These are phyloP conservation scores for Eumeta japonica DNA, from an alignment of 1,140 invertebrate species.

Conservation along the genomic window DNA sequence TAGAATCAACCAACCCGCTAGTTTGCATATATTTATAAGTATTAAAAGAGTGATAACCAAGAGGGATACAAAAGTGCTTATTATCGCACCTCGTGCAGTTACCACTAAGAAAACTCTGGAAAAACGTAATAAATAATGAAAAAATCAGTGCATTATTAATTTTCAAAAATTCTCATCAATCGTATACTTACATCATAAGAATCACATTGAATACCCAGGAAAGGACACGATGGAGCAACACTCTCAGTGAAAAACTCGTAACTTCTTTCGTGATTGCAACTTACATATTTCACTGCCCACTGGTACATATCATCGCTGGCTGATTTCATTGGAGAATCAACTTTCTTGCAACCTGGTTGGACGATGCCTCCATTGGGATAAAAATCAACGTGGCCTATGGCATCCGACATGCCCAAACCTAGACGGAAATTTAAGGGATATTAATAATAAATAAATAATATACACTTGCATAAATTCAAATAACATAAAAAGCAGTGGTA, in stretches of 20 bases:
- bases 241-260: slow-evolving; percentile 86
- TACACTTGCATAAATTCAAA: too few species aligned
- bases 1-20: slow-evolving; percentile 39
- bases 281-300: slow-evolving; percentile 73
- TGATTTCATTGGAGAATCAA: slow-evolving; percentile 67
- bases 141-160: neutral
- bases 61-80: slow-evolving; percentile 66
- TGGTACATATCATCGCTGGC: slow-evolving; percentile 61
- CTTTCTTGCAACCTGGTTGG: slow-evolving; percentile 81
- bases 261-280: slow-evolving; percentile 83
- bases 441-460: too few species aligned
- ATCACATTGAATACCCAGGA: slow-evolving; percentile 72
- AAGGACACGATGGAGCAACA: slow-evolving; percentile 73
- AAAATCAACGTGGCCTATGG: slow-evolving; percentile 85
- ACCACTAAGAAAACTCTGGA: slow-evolving; percentile 68
- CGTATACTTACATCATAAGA: slow-evolving; percentile 66
- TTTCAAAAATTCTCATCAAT: too few species aligned
- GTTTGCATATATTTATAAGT: slow-evolving; percentile 52
- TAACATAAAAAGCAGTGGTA: too few species aligned
- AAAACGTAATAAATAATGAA: slow-evolving; percentile 1
- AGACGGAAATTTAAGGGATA: slow-evolving; percentile 7
- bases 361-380: slow-evolving; percentile 84
- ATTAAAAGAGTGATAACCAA: slow-evolving; percentile 64
- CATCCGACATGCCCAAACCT: slow-evolving; percentile 77
- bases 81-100: slow-evolving; percentile 72